Evolutionary conservation across 2,797 vertebrate genomes (phyloP).

Genomic region (Helarctos malayanus): DNA sequence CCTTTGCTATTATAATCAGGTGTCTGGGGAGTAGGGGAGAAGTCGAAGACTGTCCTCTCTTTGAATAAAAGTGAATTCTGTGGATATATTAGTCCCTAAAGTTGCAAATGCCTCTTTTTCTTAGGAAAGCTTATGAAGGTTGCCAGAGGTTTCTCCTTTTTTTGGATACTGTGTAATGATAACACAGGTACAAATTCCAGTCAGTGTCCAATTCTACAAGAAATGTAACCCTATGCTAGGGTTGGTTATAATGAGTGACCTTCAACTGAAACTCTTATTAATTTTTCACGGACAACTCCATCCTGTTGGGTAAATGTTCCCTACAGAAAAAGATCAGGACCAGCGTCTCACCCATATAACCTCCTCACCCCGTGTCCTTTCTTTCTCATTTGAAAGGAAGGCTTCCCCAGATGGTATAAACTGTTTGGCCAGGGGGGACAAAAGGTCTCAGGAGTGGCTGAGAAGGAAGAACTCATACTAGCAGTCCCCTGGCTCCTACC

Average conservation of each 20-base stretch:
- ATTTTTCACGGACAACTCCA: not conserved
- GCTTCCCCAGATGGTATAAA: not conserved
- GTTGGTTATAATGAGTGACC: conserved; percentile 23
- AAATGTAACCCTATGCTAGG: conserved; percentile 28
- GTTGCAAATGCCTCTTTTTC: conserved; percentile 23
- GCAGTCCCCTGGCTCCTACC: not conserved
- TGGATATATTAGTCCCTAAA: not conserved
- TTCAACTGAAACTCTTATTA: conserved; percentile 17
- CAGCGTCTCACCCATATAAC: not conserved
- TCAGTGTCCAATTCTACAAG: not conserved
- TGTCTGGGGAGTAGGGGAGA: not conserved
- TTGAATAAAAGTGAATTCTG: conserved; percentile 40
- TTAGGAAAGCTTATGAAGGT: conserved; percentile 43
- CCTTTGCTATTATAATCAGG: conserved; percentile 35
- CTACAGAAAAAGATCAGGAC: not conserved
- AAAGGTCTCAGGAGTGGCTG: not conserved
- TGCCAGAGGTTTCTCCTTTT: not conserved
- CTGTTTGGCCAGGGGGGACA: not conserved
- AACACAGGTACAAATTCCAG: not conserved
- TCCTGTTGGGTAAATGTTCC: not conserved
- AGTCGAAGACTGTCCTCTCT: not conserved
- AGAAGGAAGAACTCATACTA: not conserved
- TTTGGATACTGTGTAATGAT: not conserved
- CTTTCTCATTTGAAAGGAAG: conserved; percentile 7
- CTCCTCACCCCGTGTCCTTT: not conserved